Evolutionary conservation across 1,140 invertebrate species (phyloP).

Genomic region (Choristoneura fumiferana): DNA sequence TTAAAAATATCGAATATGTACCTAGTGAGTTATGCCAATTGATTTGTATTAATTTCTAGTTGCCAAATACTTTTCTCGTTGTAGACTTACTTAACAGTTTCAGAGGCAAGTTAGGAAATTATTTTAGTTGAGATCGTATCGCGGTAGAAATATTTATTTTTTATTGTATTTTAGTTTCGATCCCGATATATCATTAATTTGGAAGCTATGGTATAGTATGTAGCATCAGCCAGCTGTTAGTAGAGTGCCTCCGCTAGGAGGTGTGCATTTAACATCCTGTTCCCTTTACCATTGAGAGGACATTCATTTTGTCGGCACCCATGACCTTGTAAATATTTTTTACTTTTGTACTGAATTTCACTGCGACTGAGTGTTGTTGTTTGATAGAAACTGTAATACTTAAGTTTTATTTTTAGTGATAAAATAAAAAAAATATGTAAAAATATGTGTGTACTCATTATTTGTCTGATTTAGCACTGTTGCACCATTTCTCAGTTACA

Average conservation of each 20-base stretch:
- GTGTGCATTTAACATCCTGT: slow-evolving; percentile 62
- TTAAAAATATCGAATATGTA: slow-evolving; percentile 43
- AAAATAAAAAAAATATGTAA: slow-evolving; percentile 74
- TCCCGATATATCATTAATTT: slow-evolving; percentile 8
- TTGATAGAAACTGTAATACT: slow-evolving; percentile 76
- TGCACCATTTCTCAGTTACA: slow-evolving; percentile 60
- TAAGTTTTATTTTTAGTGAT: slow-evolving; percentile 78
- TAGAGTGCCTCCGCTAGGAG: slow-evolving; percentile 26
- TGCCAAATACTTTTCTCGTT: slow-evolving; percentile 72
- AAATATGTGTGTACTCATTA: slow-evolving; percentile 60
- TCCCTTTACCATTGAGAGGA: slow-evolving; percentile 31
- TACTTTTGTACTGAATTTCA: slow-evolving; percentile 61
- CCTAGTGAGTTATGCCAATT: slow-evolving; percentile 53
- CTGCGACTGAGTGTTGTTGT: slow-evolving; percentile 75
- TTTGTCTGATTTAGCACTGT: slow-evolving; percentile 47
- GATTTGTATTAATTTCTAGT: slow-evolving; percentile 70
- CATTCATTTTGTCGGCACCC: slow-evolving; percentile 39
- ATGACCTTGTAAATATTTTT: slow-evolving; percentile 70
- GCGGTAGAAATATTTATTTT: slow-evolving; percentile 69
- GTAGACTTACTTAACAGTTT: slow-evolving; percentile 61
- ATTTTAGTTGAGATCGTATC: slow-evolving; percentile 59
- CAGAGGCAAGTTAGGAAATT: slow-evolving; percentile 60
- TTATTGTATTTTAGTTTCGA: slow-evolving; percentile 56
- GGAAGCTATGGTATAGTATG: slow-evolving; percentile 4
- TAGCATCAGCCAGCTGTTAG: not conserved